Base-by-base conservation (phyloP, 2,888 invertebrate genomes). In the Rhopalosiphum nymphaeae region DNA sequence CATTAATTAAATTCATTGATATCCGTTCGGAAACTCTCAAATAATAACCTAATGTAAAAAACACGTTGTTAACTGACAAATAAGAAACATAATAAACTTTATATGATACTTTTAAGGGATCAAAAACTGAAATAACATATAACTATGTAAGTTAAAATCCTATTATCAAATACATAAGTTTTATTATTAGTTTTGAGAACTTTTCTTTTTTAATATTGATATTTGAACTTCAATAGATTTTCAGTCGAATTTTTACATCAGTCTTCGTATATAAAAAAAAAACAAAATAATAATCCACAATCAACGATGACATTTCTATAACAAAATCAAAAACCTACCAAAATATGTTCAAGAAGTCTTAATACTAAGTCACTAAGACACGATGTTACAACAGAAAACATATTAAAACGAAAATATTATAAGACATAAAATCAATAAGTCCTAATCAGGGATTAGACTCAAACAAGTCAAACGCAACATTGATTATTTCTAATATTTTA, bases 91-190 rank as follows among this genome's bases (percentile, higher is more conserved):
- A 84, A 84, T 26, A 91, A 85, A 84, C 84, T 91, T 84, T 36
- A 53, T 42, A 85, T 91, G 42, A 57, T 57, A n/a, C 78, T 85
- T 44, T 85, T 21, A 56, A 56, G 1, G 13, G 44, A 56, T 56
- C 53, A 85, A 44, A 44, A 56, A 91, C 21, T 42, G 56, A 91
- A 11, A 91, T 11, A 44, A 1, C 56, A 56, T 78, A 16, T 4
- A 21, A 53, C 53, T 53, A n/a, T 67, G 13, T 49, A 91, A 91
- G 53, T 91, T 13, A 91, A 91, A 78, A 91, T 78, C 91, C 42
- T 78, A 91, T 78, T 78, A 78, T 91, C 78, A 91, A 91, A 91
- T 49, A 36, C 42, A 78, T n/a, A 91, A 85, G 56, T 91, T 91
- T 44, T 91, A 91, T 91, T 85, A 85, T 85, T 85, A 85, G 85